Evolutionary conservation across 2,797 vertebrate genomes (phyloP).

Genomic region (Esox lucius): DNA sequence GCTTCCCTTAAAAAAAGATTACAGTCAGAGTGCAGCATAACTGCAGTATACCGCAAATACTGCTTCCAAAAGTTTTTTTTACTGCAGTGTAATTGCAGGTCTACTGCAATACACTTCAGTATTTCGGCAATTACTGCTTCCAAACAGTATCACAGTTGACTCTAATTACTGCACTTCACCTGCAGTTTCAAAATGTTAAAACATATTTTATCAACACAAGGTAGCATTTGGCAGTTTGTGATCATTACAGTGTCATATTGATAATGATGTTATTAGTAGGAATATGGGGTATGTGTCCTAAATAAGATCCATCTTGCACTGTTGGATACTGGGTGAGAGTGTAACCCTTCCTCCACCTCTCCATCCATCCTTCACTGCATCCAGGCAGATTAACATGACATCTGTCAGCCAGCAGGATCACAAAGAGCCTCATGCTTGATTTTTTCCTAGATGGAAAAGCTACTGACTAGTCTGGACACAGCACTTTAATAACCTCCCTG

Average conservation of each 20-base stretch:
- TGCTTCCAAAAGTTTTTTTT: too few relatives aligned
- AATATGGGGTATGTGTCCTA: not conserved
- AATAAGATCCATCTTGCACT: not conserved
- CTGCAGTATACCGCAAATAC: too few relatives aligned
- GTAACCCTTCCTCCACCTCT: slow-evolving; percentile 30
- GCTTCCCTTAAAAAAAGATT: too few relatives aligned
- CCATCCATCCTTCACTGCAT: slow-evolving; percentile 51
- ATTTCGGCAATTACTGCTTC: too few relatives aligned
- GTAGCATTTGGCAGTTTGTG: not conserved
- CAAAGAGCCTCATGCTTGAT: slow-evolving; percentile 62
- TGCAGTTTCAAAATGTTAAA: too few relatives aligned
- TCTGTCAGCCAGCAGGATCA: slow-evolving; percentile 69
- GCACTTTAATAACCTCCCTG: not conserved
- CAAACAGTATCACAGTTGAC: not conserved
- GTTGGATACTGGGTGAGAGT: slow-evolving; percentile 36
- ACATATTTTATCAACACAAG: not conserved
- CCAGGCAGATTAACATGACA: slow-evolving; percentile 71
- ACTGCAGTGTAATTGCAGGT: too few relatives aligned
- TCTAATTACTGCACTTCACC: too few relatives aligned
- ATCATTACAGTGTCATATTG: not conserved
- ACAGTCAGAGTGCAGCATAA: too few relatives aligned
- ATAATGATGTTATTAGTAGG: not conserved
- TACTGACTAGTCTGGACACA: slow-evolving; percentile 45
- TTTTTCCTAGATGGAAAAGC: slow-evolving; percentile 61
- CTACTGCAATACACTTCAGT: too few relatives aligned